Evolutionary conservation across 2,888 invertebrate genomes (phyloP).

Genomic region (Ectropis crepuscularia): DNA sequence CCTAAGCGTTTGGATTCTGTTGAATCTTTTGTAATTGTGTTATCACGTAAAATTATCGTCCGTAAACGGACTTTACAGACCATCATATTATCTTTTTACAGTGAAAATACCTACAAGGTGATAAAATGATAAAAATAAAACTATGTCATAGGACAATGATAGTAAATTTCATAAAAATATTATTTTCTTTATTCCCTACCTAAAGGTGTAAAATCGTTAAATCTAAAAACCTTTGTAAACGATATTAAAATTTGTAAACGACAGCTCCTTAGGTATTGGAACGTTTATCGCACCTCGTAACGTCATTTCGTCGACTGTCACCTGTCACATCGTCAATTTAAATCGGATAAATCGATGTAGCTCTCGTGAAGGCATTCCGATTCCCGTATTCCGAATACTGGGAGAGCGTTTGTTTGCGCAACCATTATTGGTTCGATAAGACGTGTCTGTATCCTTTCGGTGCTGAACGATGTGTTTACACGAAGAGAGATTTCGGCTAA

Average conservation of each 20-base stretch:
- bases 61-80: no score
- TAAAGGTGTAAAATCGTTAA: no score
- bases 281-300: conserved; percentile 33
- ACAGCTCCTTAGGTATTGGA: conserved; percentile 20
- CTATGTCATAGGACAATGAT: no score
- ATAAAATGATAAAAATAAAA: no score
- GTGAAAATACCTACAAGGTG: no score
- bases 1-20: no score
- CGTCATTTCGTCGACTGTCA: conserved; percentile 31
- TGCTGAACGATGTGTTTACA: conserved; percentile 25
- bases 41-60: no score
- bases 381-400: conserved; percentile 16
- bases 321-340: conserved; percentile 30
- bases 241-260: background rate
- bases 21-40: no score
- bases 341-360: conserved; percentile 33
- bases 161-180: no score
- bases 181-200: no score
- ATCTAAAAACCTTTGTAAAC: no score
- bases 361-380: conserved; percentile 19
- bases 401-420: conserved; percentile 21
- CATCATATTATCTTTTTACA: no score
- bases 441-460: conserved; percentile 22
- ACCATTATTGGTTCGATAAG: conserved; percentile 28
- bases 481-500: conserved; percentile 6